A percentile compares a stretch with the other conserved stretches of the same genome.
phyloP scores from a whole-genome alignment of 2,113 vertebrate genomes.

The Cardinalis cardinalis region DNA sequence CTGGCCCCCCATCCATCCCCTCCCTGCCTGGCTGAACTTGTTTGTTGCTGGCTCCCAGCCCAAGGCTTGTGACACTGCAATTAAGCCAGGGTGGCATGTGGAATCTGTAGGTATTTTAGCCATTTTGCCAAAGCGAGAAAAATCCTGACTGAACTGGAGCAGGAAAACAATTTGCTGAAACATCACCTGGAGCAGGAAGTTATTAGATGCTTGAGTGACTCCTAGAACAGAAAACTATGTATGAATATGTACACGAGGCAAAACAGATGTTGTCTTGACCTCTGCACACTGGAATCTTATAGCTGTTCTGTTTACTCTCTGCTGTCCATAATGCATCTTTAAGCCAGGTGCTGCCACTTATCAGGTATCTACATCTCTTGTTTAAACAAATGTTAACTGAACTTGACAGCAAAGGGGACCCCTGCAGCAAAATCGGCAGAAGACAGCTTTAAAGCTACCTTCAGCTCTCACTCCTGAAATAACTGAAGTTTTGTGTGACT shows the following conservation, averaged over 20 bases:
- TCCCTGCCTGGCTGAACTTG: background rate
- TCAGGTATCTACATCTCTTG: slow-evolving; percentile 49
- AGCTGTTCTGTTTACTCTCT: slow-evolving; percentile 30
- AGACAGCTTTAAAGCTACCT: slow-evolving; percentile 30
- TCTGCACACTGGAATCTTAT: background rate
- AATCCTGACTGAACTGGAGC: slow-evolving; percentile 29
- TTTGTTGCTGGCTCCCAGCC: background rate
- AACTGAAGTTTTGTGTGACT: slow-evolving; percentile 38
- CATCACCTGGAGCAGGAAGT: slow-evolving; percentile 57
- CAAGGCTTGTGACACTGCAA: background rate
- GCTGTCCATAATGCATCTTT: slow-evolving; percentile 41
- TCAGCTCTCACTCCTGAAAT: slow-evolving; percentile 41
- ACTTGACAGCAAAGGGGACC: slow-evolving; percentile 45
- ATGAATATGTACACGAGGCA: slow-evolving; percentile 34
- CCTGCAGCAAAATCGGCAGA: slow-evolving; percentile 50
- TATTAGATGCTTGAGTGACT: slow-evolving; percentile 35
- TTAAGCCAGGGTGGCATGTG: background rate
- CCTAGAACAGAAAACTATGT: slow-evolving; percentile 32
- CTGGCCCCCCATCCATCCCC: background rate
- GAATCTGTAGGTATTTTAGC: background rate
- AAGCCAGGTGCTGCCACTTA: slow-evolving; percentile 53
- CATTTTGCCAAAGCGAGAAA: slow-evolving; percentile 8
- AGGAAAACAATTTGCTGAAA: slow-evolving; percentile 46
- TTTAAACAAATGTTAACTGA: slow-evolving; percentile 45
- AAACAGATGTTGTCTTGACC: slow-evolving; percentile 56